Conservation (phyloP, 2,797 vertebrate genomes). For the Sternotherus odoratus region DNA sequence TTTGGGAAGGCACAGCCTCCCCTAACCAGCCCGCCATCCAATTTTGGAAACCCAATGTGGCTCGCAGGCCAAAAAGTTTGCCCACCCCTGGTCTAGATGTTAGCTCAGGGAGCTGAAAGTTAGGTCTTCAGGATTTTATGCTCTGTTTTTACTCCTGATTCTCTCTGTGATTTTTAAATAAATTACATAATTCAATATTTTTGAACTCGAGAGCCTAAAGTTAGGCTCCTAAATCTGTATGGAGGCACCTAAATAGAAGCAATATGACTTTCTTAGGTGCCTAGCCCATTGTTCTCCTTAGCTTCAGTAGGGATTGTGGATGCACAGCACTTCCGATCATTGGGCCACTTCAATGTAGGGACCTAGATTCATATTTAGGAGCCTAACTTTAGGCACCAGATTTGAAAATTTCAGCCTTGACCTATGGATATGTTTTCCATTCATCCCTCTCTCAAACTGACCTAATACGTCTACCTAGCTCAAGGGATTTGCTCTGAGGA, state of each 20-base stretch:
- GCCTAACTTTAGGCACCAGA: neutral
- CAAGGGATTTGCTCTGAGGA: neutral
- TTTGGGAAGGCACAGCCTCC: too few species aligned
- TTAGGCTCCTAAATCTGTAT: constrained; percentile 11
- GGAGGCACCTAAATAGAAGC: constrained; percentile 32
- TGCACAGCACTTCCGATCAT: constrained; percentile 17
- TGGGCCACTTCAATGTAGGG: neutral
- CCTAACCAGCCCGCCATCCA: too few species aligned
- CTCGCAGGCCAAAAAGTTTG: too few species aligned
- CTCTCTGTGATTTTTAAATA: neutral
- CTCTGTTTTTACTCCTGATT: neutral
- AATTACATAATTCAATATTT: neutral
- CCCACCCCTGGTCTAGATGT: too few species aligned
- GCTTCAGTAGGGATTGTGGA: constrained; percentile 2
- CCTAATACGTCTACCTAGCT: neutral
- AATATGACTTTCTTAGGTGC: constrained; percentile 46
- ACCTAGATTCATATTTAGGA: constrained; percentile 13
- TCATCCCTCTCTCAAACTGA: neutral
- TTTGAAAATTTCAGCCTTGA: constrained; percentile 36
- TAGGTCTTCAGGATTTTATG: neutral
- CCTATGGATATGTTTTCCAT: neutral
- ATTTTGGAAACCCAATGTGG: too few species aligned
- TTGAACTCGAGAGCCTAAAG: neutral
- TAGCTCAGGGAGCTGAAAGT: neutral
- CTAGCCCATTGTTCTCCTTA: constrained; percentile 25